phyloP scores from a whole-genome alignment of 2,797 vertebrate species.

The Urosaurus nigricauda region DNA sequence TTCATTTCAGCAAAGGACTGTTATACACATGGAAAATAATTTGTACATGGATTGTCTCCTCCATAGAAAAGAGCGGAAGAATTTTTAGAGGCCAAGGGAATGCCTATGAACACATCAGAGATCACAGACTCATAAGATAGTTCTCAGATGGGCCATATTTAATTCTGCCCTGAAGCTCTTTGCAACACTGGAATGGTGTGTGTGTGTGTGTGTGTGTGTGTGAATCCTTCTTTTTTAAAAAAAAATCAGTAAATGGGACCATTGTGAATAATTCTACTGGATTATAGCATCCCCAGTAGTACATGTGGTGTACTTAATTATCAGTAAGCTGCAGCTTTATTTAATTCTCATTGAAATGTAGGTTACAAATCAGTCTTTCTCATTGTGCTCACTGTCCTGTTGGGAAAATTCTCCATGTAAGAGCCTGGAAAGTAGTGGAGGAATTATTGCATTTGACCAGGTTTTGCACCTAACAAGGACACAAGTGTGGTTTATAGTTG shows the following conservation, averaged over 20 bases:
- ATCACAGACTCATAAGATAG: fast-evolving
- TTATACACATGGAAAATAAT: not conserved
- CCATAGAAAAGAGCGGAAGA: too few species aligned
- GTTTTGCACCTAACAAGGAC: not conserved
- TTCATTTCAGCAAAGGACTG: not conserved
- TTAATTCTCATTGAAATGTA: not conserved
- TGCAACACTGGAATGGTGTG: not conserved
- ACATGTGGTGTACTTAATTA: not conserved
- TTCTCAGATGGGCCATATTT: too few species aligned
- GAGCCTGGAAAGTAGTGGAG: too few species aligned
- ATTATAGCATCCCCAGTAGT: not conserved
- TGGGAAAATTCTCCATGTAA: not conserved
- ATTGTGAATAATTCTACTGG: not conserved
- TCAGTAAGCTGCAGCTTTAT: not conserved
- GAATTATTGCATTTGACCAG: not conserved
- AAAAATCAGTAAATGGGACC: not conserved
- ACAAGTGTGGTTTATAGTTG: not conserved
- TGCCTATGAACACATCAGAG: not conserved
- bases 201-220: too few species aligned
- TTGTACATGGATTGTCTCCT: not conserved
- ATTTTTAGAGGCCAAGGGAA: not conserved
- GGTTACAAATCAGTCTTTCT: not conserved
- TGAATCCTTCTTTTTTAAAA: not conserved
- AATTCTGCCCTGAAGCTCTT: fast-evolving
- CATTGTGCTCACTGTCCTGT: not conserved